These are phyloP conservation scores for Danionella dracula DNA, from an alignment of 2,797 vertebrate species.

Conservation along the genomic window DNA sequence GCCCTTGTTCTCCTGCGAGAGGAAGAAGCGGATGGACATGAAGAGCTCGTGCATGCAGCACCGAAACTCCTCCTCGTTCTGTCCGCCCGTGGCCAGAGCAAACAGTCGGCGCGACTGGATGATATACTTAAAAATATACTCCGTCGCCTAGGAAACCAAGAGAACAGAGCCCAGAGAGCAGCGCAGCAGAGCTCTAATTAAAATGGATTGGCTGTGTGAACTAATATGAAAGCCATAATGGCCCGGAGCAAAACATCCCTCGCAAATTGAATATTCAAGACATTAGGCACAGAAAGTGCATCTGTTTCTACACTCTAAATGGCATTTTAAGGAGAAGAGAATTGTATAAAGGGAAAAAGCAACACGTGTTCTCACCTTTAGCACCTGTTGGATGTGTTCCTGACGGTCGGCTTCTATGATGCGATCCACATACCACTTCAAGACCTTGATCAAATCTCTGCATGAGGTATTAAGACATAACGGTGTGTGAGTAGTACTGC, in stretches of 20 bases:
- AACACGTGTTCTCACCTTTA: conserved; percentile 80
- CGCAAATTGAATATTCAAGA: neutral
- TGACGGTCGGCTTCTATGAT: conserved; percentile 93
- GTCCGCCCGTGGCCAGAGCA: conserved; percentile 90
- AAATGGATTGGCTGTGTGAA: conserved; percentile 45
- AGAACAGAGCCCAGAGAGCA: conserved; percentile 17
- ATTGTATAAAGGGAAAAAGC: neutral
- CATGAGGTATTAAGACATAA: neutral
- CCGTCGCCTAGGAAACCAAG: conserved; percentile 77
- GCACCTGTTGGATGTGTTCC: conserved; percentile 93
- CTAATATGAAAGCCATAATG: conserved; percentile 42
- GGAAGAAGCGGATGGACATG: conserved; percentile 95
- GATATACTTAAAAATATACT: conserved; percentile 99
- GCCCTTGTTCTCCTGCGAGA: conserved; percentile 90
- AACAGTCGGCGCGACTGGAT: conserved; percentile 93
- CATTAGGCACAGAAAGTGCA: neutral
- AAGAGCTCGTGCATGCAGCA: conserved; percentile 94
- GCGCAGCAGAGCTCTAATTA: neutral
- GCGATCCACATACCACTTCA: conserved; percentile 98
- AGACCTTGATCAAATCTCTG: conserved; percentile 96
- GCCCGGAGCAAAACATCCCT: neutral
- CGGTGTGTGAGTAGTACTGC: neutral
- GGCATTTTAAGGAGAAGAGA: neutral
- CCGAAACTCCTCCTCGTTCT: conserved; percentile 95
- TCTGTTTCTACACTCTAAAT: neutral